These are phyloP conservation scores for Cotesia chilonis DNA, from an alignment of 1,140 invertebrate species.

Conservation along the genomic window DNA sequence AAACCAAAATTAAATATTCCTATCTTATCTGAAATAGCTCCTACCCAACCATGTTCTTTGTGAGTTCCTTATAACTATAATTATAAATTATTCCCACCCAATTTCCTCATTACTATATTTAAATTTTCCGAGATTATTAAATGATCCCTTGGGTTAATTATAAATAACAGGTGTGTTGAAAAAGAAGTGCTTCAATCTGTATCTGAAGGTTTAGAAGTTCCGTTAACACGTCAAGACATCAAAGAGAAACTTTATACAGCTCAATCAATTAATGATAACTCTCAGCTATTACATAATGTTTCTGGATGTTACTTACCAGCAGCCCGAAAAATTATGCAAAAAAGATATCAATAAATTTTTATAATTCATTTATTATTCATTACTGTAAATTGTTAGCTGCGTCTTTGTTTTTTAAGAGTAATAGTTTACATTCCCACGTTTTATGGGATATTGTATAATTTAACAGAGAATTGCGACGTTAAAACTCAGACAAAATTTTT, in stretches of 20 bases:
- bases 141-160: slow-evolving; percentile 5
- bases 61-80: slow-evolving; percentile 46
- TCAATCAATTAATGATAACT: slow-evolving; percentile 56
- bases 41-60: slow-evolving; percentile 62
- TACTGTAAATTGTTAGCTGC: neutral
- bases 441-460: slow-evolving; percentile 21
- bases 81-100: slow-evolving; percentile 15
- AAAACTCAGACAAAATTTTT: slow-evolving; percentile 28
- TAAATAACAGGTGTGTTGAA: slow-evolving; percentile 62
- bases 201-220: slow-evolving; percentile 61
- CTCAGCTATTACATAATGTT: slow-evolving; percentile 65
- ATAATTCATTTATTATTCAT: slow-evolving; percentile 4
- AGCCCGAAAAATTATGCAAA: slow-evolving; percentile 67
- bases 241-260: slow-evolving; percentile 51
- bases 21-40: slow-evolving; percentile 47
- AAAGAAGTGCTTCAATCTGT: slow-evolving; percentile 66
- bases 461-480: neutral
- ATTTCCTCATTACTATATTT: slow-evolving; percentile 13
- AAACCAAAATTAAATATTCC: slow-evolving; percentile 55
- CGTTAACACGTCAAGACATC: slow-evolving; percentile 58
- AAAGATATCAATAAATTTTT: slow-evolving; percentile 61
- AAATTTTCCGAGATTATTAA: neutral
- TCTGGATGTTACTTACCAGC: slow-evolving; percentile 67
- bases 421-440: slow-evolving; percentile 13
- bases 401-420: slow-evolving; percentile 15